Base-by-base conservation (phyloP, 2,888 invertebrate genomes). In the Leucoptera coffeella region DNA sequence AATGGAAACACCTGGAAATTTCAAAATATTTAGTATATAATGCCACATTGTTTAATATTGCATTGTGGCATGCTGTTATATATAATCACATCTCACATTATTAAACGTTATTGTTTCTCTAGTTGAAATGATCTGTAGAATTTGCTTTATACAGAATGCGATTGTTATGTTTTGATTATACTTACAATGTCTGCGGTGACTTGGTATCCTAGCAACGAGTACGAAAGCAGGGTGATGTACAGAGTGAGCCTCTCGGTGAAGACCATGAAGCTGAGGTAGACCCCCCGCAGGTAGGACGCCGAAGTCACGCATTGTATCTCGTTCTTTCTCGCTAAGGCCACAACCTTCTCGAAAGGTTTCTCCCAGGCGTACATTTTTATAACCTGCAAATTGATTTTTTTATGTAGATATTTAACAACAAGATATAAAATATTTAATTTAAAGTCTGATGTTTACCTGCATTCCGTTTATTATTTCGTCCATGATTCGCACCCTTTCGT, bases 321-420 rank as follows among this genome's bases (percentile, higher is more conserved):
- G 39, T 75, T 80, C 61, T 77, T 77, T 42, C 94, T 65, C 2
- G 88, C 83, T 26, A 77, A 52, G 6, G 80, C 78, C 3, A 95
- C 84, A n/a, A 92, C 75, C 34, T 82, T 75, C 32, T 85, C 83
- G 46, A 95, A 94, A 1, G 92, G 88, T 38, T 82, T 84, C 51
- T 95, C 95, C 87, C 95, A 95, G 3, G 92, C 88, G 49, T 94
- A 95, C 92, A 95, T 94, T 73, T 95, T 95, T 36, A 95, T 89
- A 2, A 94, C 90, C 73, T 87, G 62, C 43, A 75, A 38, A 32
- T 14, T 21, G 29, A 26, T 24, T 5, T 8, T 22, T 5, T 22
- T 22, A 22, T 9, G 6, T 5, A 10, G 6, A 8, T 22, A 22
- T 4, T 22, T 22, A 5, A 22, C 9, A 6, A 5, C 10, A 22